phyloP scores from a whole-genome alignment of 2,797 vertebrate genomes.

The Sitta carolinensis region DNA sequence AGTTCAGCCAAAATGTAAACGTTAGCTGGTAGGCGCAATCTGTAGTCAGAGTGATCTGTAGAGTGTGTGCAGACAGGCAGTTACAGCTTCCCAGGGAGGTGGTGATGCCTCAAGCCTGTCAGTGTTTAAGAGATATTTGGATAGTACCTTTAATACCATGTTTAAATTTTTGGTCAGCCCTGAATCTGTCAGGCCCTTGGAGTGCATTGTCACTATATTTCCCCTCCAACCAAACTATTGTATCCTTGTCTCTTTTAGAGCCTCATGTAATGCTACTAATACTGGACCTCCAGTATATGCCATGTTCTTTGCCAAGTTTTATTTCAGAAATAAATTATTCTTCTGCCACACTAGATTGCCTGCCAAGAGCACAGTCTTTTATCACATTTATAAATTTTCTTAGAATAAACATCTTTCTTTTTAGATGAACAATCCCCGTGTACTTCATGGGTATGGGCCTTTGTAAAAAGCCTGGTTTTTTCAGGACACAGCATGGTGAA shows the following conservation, averaged over 20 bases:
- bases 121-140: neutral
- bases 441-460: neutral
- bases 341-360: neutral
- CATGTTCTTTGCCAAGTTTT: neutral
- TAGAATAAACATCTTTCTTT: neutral
- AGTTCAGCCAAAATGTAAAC: neutral
- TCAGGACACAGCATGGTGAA: neutral
- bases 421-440: neutral
- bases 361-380: neutral
- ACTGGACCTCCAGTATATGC: neutral
- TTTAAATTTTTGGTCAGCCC: neutral
- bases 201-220: neutral
- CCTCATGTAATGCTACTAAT: neutral
- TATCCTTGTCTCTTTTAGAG: neutral
- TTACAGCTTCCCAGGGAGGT: neutral
- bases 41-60: neutral
- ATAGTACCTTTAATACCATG: neutral
- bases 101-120: rapidly evolving
- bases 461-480: neutral
- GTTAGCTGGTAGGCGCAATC: neutral
- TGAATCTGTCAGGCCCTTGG: neutral
- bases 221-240: neutral
- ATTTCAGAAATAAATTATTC: neutral
- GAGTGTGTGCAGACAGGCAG: neutral
- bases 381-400: neutral